Percentiles rank a stretch among this genome's conserved stretches.
Conservation (phyloP, 2,113 vertebrate genomes). For the Podilymbus podiceps region DNA sequence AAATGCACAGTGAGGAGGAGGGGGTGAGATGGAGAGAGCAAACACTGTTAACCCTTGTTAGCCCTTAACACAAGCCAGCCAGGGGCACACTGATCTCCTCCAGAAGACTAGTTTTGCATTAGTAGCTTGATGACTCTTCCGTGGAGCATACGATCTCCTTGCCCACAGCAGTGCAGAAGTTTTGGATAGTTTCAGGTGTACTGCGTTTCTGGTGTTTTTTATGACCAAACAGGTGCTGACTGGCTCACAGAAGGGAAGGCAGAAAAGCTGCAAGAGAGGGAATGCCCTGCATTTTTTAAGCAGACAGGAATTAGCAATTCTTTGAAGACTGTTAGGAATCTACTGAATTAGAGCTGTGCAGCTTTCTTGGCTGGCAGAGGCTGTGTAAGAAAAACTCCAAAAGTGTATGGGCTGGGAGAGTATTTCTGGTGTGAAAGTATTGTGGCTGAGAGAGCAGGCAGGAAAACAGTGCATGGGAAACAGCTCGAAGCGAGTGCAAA, state of each 20-base stretch:
- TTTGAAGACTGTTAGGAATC: background rate
- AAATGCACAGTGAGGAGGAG: constrained; percentile 32
- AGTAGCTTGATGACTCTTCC: background rate
- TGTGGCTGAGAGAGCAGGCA: background rate
- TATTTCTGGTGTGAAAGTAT: background rate
- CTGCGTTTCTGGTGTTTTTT: background rate
- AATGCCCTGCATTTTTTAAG: background rate
- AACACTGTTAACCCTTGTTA: constrained; percentile 64
- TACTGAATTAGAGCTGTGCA: background rate
- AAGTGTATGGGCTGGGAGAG: background rate
- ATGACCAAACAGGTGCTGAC: background rate
- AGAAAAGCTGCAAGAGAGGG: background rate
- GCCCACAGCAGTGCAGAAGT: background rate
- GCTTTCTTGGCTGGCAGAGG: background rate
- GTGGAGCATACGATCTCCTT: fast-evolving
- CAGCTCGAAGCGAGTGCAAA: background rate
- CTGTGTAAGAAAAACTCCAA: background rate
- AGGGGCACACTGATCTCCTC: fast-evolving
- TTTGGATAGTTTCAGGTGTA: background rate
- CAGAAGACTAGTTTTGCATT: fast-evolving
- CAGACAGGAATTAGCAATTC: background rate
- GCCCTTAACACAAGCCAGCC: background rate
- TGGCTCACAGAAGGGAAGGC: background rate
- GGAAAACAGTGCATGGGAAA: background rate
- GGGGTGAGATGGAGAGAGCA: constrained; percentile 32